Evolutionary conservation across 2,113 vertebrate species (phyloP), one percentile per base, ranked within the genome.

Genomic region (Xiphophorus couchianus): DNA sequence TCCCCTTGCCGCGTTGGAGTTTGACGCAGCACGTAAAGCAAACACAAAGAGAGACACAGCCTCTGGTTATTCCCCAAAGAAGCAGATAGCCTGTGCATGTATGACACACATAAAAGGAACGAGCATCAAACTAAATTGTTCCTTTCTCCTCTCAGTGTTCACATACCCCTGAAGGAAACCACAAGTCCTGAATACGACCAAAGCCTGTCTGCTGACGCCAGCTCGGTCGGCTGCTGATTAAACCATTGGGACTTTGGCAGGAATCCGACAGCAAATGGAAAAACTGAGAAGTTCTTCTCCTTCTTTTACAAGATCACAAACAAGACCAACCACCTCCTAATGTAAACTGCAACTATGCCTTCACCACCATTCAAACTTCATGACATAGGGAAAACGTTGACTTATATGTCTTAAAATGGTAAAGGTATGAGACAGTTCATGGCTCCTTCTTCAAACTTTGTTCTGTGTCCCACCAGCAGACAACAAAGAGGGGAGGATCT

Each of bases 81-180:
- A 7, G 35, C 80, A 83, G 88, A 89, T 88, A 90, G 71, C 73
- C 70, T 29, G 66, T 83, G 82, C 66, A 81, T 75, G 76, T 85
- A 81, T 91, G 89, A 91, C 82, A 19, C 88, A 83, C 80, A 72
- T 72, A 51, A 88, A 86, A 92, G 86, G 90, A 93, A 93, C 78
- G 83, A 54, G 58, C 28, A 25, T 86, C 84, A 88, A 87, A 91
- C 89, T 90, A 90, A 90, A 88, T 76, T 63, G 67, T 81, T 88
- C 66, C 87, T 88, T 87, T 88, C 82, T 86, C 82, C 73, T 78
- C 84, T 75, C 69, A 70, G 70, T 80, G 86, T 88, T 81, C 78
- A 77, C 80, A 81, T 69, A 83, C 82, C 71, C 77, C 67, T 71
- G 74, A 91, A 90, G 85, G 83, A 91, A 91, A 93, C 90, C 91